A percentile compares a stretch with the other conserved stretches of the same genome.
Conservation (phyloP, 2,888 invertebrate species). For the Pollenia griseotomentosa region DNA sequence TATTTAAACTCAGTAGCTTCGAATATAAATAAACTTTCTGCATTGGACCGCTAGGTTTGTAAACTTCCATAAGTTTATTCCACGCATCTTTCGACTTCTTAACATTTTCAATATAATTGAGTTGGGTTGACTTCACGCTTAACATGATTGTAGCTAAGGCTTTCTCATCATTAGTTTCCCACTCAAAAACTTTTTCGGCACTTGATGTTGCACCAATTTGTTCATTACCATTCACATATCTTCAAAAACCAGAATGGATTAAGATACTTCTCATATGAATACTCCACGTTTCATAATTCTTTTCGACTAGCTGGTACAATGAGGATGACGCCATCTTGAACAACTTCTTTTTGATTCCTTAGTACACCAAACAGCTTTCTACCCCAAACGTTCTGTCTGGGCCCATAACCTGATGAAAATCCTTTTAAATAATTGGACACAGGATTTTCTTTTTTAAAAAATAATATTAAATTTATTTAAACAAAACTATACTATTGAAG, state of each 20-base stretch:
- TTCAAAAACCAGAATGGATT: slow-evolving; percentile 31
- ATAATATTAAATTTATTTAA: too few relatives aligned
- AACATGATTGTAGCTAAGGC: slow-evolving; percentile 49
- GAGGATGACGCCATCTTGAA: slow-evolving; percentile 12
- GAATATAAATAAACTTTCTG: slow-evolving; percentile 61
- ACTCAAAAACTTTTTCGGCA: slow-evolving; percentile 12
- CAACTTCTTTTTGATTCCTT: neutral
- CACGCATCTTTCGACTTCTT: slow-evolving; percentile 51
- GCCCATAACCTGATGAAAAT: slow-evolving; percentile 10
- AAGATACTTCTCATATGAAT: slow-evolving; percentile 54
- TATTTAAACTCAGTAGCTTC: slow-evolving; percentile 56
- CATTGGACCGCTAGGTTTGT: slow-evolving; percentile 61
- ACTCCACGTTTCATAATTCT: slow-evolving; percentile 51
- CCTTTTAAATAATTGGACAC: too few relatives aligned
- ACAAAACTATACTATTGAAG: too few relatives aligned
- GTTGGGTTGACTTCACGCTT: slow-evolving; percentile 54
- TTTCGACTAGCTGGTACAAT: slow-evolving; percentile 33
- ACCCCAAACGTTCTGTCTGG: slow-evolving; percentile 8
- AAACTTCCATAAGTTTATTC: slow-evolving; percentile 51
- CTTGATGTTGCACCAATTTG: slow-evolving; percentile 15
- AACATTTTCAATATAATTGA: slow-evolving; percentile 42
- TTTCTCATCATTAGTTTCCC: slow-evolving; percentile 59
- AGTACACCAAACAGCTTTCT: neutral
- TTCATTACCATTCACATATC: slow-evolving; percentile 26
- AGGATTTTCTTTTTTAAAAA: too few relatives aligned